Conservation (phyloP, 2,888 invertebrate genomes). For the Dicyrtomina minuta region DNA sequence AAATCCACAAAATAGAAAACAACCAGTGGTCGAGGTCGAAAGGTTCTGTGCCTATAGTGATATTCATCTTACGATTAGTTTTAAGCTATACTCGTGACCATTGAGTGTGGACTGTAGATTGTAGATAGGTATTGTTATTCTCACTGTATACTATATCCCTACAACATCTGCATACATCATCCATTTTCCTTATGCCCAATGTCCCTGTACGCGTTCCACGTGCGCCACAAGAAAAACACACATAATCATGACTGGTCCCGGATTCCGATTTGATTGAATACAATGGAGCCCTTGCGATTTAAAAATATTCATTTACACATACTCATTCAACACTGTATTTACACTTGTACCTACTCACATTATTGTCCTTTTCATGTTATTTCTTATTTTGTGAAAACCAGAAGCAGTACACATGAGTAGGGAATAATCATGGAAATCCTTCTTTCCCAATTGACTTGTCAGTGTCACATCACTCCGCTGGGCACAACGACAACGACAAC, state of each 20-base stretch:
- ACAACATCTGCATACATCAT: too few species aligned
- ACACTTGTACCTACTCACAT: too few species aligned
- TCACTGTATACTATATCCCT: too few species aligned
- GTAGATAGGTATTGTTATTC: background rate
- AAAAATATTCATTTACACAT: background rate
- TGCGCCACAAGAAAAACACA: conserved; percentile 7
- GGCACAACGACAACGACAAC: too few species aligned
- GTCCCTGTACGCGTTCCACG: background rate
- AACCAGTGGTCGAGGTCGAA: conserved; percentile 5
- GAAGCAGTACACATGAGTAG: too few species aligned
- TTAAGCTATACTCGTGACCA: background rate
- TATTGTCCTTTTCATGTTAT: too few species aligned
- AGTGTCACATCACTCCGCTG: too few species aligned
- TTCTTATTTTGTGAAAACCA: too few species aligned
- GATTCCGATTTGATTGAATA: background rate
- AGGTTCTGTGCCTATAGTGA: background rate
- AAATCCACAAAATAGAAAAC: conserved; percentile 28
- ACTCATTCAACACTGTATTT: too few species aligned
- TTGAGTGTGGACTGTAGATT: background rate
- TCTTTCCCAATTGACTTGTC: too few species aligned
- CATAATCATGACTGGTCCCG: background rate
- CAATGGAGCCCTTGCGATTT: background rate
- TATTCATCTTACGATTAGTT: conserved; percentile 10
- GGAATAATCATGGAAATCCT: background rate
- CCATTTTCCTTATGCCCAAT: background rate